Conservation (phyloP, 2,797 vertebrate species). For the Cynodonichthys magdalenae region DNA sequence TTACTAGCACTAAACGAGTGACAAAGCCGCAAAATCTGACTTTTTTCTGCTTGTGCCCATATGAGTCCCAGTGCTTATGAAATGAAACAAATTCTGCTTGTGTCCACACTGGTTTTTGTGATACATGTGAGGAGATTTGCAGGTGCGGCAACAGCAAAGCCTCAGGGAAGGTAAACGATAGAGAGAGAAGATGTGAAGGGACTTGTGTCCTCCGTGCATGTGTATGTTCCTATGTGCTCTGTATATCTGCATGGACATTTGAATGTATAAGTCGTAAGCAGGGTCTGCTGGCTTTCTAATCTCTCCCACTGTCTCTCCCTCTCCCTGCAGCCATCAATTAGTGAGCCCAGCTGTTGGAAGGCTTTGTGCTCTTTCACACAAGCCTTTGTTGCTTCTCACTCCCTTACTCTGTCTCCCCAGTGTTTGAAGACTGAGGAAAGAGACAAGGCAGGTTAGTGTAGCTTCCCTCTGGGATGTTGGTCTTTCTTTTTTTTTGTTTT, state of each 20-base stretch:
- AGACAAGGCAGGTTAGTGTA: conserved; percentile 77
- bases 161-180: conserved; percentile 2
- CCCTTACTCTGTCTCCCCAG: conserved; percentile 37
- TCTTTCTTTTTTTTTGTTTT: background rate
- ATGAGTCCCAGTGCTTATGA: conserved; percentile 35
- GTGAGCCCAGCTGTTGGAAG: conserved; percentile 70
- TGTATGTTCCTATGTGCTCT: conserved; percentile 21
- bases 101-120: conserved; percentile 26
- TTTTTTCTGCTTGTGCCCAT: conserved; percentile 34
- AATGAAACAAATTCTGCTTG: conserved; percentile 40
- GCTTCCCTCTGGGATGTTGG: conserved; percentile 64
- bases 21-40: conserved; percentile 67
- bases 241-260: conserved; percentile 45
- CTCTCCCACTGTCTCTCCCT: conserved; percentile 58
- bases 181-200: conserved; percentile 2
- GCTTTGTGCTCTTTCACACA: conserved; percentile 74
- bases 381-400: conserved; percentile 76
- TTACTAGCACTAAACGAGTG: conserved; percentile 65
- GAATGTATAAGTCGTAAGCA: conserved; percentile 36
- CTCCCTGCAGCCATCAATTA: conserved; percentile 83
- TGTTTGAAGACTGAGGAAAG: conserved; percentile 82
- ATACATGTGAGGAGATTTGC: conserved; percentile 2
- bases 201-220: conserved; percentile 22
- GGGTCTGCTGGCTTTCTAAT: conserved; percentile 57
- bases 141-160: conserved; percentile 29